These are phyloP conservation scores for Porites divaricata DNA, from an alignment of 92 coral and sea anemone genomes.

Conservation along the genomic window DNA sequence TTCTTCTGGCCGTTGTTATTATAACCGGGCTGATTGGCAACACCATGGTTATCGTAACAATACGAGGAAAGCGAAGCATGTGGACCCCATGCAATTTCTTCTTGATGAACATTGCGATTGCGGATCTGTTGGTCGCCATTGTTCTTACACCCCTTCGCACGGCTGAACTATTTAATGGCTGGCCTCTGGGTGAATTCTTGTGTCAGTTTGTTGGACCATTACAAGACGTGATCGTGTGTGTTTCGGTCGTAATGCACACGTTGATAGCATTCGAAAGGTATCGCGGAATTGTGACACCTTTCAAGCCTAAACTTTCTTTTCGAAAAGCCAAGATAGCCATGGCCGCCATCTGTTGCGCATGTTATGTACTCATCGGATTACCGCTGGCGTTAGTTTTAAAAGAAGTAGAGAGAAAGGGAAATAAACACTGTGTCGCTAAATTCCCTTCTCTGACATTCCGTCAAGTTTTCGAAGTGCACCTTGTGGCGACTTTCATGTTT, in stretches of 20 bases:
- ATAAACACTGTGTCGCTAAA: conserved; percentile 25
- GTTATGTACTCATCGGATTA: conserved; percentile 55
- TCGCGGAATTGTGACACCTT: conserved; percentile 76
- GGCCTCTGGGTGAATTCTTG: conserved; percentile 70
- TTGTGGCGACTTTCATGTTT: conserved; percentile 59
- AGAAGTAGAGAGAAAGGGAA: conserved; percentile 5
- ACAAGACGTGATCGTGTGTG: conserved; percentile 74
- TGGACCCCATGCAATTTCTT: conserved; percentile 73
- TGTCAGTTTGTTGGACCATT: conserved; percentile 65
- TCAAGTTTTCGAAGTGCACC: conserved; percentile 54
- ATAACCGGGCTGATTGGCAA: conserved; percentile 69
- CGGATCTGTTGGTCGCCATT: conserved; percentile 68
- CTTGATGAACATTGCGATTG: conserved; percentile 71
- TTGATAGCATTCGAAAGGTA: conserved; percentile 75
- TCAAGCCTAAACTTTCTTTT: conserved; percentile 61
- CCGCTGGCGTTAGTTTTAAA: conserved; percentile 63
- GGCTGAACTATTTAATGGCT: conserved; percentile 61
- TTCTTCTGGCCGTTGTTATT: conserved; percentile 47
- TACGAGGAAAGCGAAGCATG: conserved; percentile 59
- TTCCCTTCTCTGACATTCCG: conserved; percentile 52
- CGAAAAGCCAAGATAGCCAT: conserved; percentile 59
- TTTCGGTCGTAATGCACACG: conserved; percentile 70
- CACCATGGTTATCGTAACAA: conserved; percentile 61
- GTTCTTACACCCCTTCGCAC: conserved; percentile 68
- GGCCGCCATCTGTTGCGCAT: conserved; percentile 48